Evolutionary conservation across 1,140 invertebrate genomes (phyloP), one percentile per base, ranked within the genome.

Genomic region (Marisa cornuarietis): DNA sequence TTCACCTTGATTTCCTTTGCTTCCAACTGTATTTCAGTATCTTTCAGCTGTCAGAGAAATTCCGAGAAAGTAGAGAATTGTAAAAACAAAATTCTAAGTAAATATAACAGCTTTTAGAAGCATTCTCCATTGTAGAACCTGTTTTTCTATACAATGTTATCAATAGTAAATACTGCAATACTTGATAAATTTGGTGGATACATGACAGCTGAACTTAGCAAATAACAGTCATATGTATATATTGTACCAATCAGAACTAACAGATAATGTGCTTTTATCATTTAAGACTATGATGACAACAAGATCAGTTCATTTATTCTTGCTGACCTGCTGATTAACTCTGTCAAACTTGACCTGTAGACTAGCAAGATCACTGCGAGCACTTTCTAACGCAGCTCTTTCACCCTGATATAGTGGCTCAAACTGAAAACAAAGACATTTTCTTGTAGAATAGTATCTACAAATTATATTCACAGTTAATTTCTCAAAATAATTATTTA

Each of bases 271-370:
- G 31, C 31, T 42, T 42, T 42, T 42, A 42, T 42, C 31, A 42
- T 42, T 42, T 42, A 42, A 42, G 31, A 42, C 2, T 42, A 42
- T 42, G 31, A 42, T 42, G 31, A 42, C 31, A 42, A 42, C 31
- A 42, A 42, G 6, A 42, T 14, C 54, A 58, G 8, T 8, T 58
- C 8, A 11, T 58, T 11, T 24, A 6, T 52, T n/a, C n/a, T 16
- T 65, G 69, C 58, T 80, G 78, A 90, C 88, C 83, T 89, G 85
- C 54, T 80, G 75, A 76, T 82, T 80, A 14, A 87, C 77, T 81
- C 86, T 87, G 63, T 91, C 90, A 80, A 82, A 81, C 85, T 86
- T 90, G 16, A 90, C 89, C 74, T 89, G 88, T 24, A 90, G 74
- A 20, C 80, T 78, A 49, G 90, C 89, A 49, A 87, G 72, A 79